phyloP scores from a whole-genome alignment of 2,888 invertebrate genomes.

The Geotrupes spiniger region DNA sequence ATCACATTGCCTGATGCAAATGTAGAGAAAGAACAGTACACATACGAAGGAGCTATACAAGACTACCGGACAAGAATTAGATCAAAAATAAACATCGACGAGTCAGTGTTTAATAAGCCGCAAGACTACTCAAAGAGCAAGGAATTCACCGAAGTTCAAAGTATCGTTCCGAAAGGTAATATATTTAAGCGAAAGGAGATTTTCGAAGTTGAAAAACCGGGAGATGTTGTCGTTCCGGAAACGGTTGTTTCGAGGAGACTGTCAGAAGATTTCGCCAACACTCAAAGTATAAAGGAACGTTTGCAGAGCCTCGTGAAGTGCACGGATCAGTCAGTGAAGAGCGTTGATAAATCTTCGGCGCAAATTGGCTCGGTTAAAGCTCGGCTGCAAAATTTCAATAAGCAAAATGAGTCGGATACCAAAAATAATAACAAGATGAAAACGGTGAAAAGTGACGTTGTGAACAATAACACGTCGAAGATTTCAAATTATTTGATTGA shows the following conservation, averaged over 20 bases:
- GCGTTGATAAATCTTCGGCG: slow-evolving; percentile 21
- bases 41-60: slow-evolving; percentile 84
- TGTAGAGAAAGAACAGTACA: slow-evolving; percentile 63
- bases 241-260: slow-evolving; percentile 51
- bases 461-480: slow-evolving; percentile 27
- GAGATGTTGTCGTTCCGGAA: slow-evolving; percentile 43
- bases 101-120: slow-evolving; percentile 38
- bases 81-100: slow-evolving; percentile 44
- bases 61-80: slow-evolving; percentile 79
- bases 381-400: slow-evolving; percentile 26
- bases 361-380: slow-evolving; percentile 27
- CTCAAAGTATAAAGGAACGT: slow-evolving; percentile 71
- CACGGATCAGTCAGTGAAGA: slow-evolving; percentile 52
- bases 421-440: slow-evolving; percentile 34
- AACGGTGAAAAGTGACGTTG: slow-evolving; percentile 14
- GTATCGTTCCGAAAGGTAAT: slow-evolving; percentile 70
- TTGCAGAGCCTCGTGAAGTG: slow-evolving; percentile 67
- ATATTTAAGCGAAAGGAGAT: slow-evolving; percentile 79
- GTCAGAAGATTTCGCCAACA: slow-evolving; percentile 63
- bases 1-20: background rate
- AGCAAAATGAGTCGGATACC: slow-evolving; percentile 25
- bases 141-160: slow-evolving; percentile 41
- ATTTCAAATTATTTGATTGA: slow-evolving; percentile 37
- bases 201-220: slow-evolving; percentile 69
- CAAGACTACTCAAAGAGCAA: slow-evolving; percentile 38